A percentile compares a stretch with the other conserved stretches of the same genome.
Conservation (phyloP, 2,113 vertebrate genomes). For the Coryphaenoides rupestris region DNA sequence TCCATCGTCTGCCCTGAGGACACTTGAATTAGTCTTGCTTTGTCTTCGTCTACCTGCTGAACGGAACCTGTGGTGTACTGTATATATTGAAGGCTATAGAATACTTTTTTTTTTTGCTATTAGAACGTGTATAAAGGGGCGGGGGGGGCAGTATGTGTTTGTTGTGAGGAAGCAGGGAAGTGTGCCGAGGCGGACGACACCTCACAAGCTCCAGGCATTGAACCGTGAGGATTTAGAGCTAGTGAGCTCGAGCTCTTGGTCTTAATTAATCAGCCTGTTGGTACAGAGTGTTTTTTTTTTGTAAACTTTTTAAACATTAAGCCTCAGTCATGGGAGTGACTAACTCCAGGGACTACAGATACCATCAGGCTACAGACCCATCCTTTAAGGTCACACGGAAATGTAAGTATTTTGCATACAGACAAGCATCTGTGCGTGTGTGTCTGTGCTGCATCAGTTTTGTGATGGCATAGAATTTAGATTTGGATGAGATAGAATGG, state of each 20-base stretch:
- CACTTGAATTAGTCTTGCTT: conserved; percentile 18
- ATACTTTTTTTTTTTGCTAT: background rate
- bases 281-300: background rate
- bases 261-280: too few species aligned
- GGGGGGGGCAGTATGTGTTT: conserved; percentile 16
- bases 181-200: conserved; percentile 6
- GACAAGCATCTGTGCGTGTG: background rate
- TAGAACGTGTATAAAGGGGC: background rate
- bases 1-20: conserved; percentile 21
- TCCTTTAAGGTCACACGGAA: conserved; percentile 59
- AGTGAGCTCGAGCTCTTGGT: too few species aligned
- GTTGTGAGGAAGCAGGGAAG: conserved; percentile 34
- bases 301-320: conserved; percentile 10
- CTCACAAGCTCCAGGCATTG: background rate
- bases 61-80: background rate
- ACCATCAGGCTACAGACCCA: conserved; percentile 49
- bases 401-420: conserved; percentile 56
- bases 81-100: background rate
- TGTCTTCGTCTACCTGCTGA: conserved; percentile 20
- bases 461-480: background rate
- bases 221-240: too few species aligned
- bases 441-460: background rate
- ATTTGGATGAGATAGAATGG: too few species aligned
- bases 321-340: conserved; percentile 67
- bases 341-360: conserved; percentile 68